Conservation (phyloP, 2,797 vertebrate species). For the Acomys russatus region DNA sequence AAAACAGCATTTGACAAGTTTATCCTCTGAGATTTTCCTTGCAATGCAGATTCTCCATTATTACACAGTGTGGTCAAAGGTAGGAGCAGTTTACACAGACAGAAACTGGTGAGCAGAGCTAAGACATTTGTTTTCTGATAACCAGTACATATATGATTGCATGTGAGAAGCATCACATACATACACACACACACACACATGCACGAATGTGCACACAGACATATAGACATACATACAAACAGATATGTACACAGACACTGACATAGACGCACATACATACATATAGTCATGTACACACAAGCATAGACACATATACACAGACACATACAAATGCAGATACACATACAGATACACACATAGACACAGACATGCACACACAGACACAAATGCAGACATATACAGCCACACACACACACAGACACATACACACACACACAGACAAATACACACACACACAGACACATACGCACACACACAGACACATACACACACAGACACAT, state of each 20-base stretch:
- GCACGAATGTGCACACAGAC: background rate
- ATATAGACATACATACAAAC: background rate
- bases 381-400: background rate
- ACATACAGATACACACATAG: background rate
- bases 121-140: conserved; percentile 6
- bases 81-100: background rate
- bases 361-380: background rate
- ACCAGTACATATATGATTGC: too few species aligned
- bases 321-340: background rate
- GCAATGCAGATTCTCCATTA: background rate
- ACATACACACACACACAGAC: background rate
- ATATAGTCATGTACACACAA: background rate
- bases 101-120: background rate
- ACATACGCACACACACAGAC: background rate
- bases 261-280: background rate
- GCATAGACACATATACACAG: background rate
- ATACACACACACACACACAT: background rate
- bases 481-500: background rate
- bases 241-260: background rate
- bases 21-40: conserved; percentile 29
- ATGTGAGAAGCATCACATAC: background rate
- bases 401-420: background rate
- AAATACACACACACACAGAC: background rate
- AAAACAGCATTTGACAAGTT: conserved; percentile 46
- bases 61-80: background rate